Evolutionary conservation across 2,113 vertebrate genomes (phyloP), one percentile per base, ranked within the genome.

Genomic region (Shinisaurus crocodilurus): DNA sequence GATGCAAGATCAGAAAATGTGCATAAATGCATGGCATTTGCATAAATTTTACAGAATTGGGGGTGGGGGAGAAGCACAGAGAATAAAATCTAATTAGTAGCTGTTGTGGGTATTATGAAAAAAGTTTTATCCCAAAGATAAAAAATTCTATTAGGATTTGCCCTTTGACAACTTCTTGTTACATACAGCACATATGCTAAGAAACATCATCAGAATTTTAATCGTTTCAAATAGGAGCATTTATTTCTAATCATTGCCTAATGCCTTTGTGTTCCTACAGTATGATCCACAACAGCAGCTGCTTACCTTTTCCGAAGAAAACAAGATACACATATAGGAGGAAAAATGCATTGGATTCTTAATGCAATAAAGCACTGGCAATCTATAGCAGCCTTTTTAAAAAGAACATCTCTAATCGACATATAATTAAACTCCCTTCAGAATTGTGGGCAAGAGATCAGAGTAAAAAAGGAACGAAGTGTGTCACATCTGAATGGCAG

Each of bases 371-470:
- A 32, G 15, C 63, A 86, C 87, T 88, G 91, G 92, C 9, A 48
- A 40, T 87, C 48, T 40, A 85, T 69, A 85, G 88, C 60, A 89
- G 45, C 20, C 50, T 93, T 85, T 80, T 81, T 77, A 90, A 92
- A n/a, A 95, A 93, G 37, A 90, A 92, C 91, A 43, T 54, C n/a
- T 92, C 82, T 90, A 92, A 93, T 90, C 87, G 89, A 67, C 15
- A 60, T 3, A 0, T 88, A 95, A 96, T 94, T 92, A 94, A 96
- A 95, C 79, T 81, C 74, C 74, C 83, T 91, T 85, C 88, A 48
- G 85, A 1, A 87, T 88, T 63, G 95, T 94, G 91, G 93, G 94
- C 94, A 94, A 92, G 94, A 95, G 94, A 95, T 96, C 93, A 96
- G 90, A 96, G 94, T 16, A 89, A 94, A 95, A 77, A 86, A n/a